phyloP scores from a whole-genome alignment of 2,888 invertebrate genomes.

The Helobdella robusta region DNA sequence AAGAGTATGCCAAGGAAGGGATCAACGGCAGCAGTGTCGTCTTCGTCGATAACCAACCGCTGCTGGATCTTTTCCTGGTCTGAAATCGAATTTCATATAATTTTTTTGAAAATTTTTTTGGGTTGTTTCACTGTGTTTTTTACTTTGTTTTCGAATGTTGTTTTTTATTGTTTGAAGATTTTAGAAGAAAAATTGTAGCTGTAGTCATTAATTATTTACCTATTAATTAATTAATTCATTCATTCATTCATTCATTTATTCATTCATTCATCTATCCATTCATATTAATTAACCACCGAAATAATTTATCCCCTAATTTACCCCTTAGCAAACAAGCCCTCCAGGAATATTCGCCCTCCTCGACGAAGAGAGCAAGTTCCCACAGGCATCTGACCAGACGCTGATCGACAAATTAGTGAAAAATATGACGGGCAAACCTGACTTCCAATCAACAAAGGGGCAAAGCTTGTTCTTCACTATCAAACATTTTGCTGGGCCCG shows the following conservation, averaged over 20 bases:
- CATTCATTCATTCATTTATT: not conserved
- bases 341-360: constrained; percentile 42
- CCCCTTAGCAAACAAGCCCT: constrained; percentile 27
- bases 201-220: constrained; percentile 18
- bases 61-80: constrained; percentile 42
- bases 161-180: not conserved
- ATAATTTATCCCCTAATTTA: not conserved
- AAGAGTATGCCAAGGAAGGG: constrained; percentile 43
- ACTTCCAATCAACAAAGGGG: constrained; percentile 30
- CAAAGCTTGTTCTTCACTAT: constrained; percentile 32
- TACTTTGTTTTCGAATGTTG: no score
- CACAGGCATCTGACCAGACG: constrained; percentile 42
- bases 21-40: constrained; percentile 39
- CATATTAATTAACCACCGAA: no score
- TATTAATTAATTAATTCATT: not conserved
- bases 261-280: no score
- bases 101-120: no score
- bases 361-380: constrained; percentile 46
- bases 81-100: no score
- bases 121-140: no score
- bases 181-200: not conserved
- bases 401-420: constrained; percentile 41
- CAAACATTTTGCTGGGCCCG: constrained; percentile 35
- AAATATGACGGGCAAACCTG: constrained; percentile 28
- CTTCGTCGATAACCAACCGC: constrained; percentile 40